Evolutionary conservation across 2,113 vertebrate genomes (phyloP).

Genomic region (Sisor rabdophorus): DNA sequence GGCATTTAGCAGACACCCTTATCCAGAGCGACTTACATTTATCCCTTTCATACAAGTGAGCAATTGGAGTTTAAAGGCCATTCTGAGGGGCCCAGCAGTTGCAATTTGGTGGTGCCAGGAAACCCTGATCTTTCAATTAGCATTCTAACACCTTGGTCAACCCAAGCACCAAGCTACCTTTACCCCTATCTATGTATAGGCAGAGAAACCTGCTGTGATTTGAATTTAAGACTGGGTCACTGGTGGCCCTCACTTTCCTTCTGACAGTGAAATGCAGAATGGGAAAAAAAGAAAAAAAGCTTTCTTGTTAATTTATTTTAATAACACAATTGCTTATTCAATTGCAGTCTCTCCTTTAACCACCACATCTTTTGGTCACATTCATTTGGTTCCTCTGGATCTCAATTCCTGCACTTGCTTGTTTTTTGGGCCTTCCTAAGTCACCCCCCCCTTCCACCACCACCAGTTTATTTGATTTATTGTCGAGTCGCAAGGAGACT

Average conservation of each 20-base stretch:
- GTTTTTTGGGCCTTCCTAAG: constrained; percentile 45
- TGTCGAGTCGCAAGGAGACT: constrained; percentile 70
- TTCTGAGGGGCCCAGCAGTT: too few species aligned
- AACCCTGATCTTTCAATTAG: too few species aligned
- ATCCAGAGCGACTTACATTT: too few species aligned
- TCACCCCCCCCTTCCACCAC: not conserved
- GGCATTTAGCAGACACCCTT: too few species aligned
- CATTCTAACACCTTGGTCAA: too few species aligned
- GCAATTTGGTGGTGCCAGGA: too few species aligned
- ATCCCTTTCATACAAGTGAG: too few species aligned
- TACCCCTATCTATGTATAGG: too few species aligned
- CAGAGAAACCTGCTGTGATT: not conserved
- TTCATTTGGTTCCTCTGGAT: not conserved
- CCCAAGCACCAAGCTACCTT: too few species aligned
- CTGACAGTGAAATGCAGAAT: not conserved
- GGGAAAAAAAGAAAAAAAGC: not conserved
- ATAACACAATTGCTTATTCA: not conserved
- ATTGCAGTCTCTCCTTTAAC: not conserved
- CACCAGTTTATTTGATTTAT: constrained; percentile 77
- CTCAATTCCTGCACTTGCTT: constrained; percentile 44
- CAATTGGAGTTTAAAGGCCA: too few species aligned
- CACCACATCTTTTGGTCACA: not conserved
- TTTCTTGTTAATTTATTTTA: not conserved
- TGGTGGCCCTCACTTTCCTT: constrained; percentile 16
- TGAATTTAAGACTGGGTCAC: constrained; percentile 5